Percentiles rank a stretch among this genome's conserved stretches.
Evolutionary conservation across 2,797 vertebrate species (phyloP).

Genomic region (Luscinia luscinia): DNA sequence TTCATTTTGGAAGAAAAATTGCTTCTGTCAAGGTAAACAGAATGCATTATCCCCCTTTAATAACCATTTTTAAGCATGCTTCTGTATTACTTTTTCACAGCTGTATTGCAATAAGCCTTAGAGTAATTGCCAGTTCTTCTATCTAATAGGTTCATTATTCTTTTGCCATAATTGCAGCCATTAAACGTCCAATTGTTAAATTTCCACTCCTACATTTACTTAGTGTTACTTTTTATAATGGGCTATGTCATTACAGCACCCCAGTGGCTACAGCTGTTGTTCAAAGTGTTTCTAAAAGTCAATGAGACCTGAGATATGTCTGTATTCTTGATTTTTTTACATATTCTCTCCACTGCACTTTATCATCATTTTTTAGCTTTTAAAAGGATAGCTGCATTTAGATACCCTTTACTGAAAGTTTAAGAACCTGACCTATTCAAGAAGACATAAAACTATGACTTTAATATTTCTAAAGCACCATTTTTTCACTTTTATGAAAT

Average conservation of each 20-base stretch:
- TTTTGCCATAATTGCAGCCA: constrained; percentile 87
- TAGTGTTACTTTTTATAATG: constrained; percentile 86
- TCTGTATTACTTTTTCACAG: constrained; percentile 82
- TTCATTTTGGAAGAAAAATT: constrained; percentile 80
- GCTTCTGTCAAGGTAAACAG: constrained; percentile 82
- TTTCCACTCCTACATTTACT: constrained; percentile 83
- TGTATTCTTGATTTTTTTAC: constrained; percentile 69
- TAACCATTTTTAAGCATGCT: constrained; percentile 83
- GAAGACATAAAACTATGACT: constrained; percentile 54
- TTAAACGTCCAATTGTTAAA: constrained; percentile 88
- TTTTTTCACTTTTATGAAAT: constrained; percentile 59
- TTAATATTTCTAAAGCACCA: constrained; percentile 50
- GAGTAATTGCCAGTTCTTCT: constrained; percentile 85
- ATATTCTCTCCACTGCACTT: constrained; percentile 8
- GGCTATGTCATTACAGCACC: constrained; percentile 78
- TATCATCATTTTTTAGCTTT: constrained; percentile 47
- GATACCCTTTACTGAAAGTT: constrained; percentile 60
- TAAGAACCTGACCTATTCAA: constrained; percentile 63
- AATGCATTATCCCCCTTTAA: constrained; percentile 82
- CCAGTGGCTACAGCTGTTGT: constrained; percentile 78
- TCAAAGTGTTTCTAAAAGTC: constrained; percentile 79
- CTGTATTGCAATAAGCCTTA: constrained; percentile 84
- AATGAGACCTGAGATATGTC: constrained; percentile 76
- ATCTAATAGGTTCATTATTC: constrained; percentile 88
- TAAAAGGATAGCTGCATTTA: constrained; percentile 62